Conservation (phyloP, 2,888 invertebrate genomes). For the Trichopoda pennipes region DNA sequence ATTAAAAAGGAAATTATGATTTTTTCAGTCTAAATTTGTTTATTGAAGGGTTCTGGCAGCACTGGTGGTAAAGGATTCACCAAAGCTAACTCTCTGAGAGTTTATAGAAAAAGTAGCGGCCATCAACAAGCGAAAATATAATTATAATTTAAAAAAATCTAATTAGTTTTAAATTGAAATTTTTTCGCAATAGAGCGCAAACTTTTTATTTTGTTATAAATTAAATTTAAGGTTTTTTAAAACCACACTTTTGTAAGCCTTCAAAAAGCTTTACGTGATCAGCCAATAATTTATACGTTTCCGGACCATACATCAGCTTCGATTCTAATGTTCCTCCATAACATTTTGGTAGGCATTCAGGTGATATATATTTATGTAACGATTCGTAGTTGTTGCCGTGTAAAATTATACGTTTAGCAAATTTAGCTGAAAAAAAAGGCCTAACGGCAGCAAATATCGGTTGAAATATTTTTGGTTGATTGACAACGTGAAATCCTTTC, state of each 20-base stretch:
- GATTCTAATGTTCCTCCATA: slow-evolving; percentile 51
- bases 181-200: no score
- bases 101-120: no score
- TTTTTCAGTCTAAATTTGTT: no score
- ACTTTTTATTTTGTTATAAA: no score
- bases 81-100: no score
- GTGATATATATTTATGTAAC: slow-evolving; percentile 42
- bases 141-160: no score
- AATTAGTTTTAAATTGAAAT: no score
- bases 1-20: no score
- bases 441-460: neutral
- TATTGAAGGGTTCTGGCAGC: no score
- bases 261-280: slow-evolving; percentile 30
- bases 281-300: slow-evolving; percentile 43
- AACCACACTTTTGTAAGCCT: slow-evolving; percentile 28
- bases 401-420: slow-evolving; percentile 24
- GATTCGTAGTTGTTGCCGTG: slow-evolving; percentile 48
- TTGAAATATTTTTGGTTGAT: slow-evolving; percentile 39
- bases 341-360: slow-evolving; percentile 50
- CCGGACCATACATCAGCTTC: slow-evolving; percentile 67
- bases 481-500: slow-evolving; percentile 38
- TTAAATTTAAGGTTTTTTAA: no score
- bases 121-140: no score
- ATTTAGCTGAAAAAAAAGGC: slow-evolving; percentile 24
- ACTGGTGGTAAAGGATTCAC: no score